Evolutionary conservation across 1,140 invertebrate species (phyloP).

Genomic region (Drosophila obscura): DNA sequence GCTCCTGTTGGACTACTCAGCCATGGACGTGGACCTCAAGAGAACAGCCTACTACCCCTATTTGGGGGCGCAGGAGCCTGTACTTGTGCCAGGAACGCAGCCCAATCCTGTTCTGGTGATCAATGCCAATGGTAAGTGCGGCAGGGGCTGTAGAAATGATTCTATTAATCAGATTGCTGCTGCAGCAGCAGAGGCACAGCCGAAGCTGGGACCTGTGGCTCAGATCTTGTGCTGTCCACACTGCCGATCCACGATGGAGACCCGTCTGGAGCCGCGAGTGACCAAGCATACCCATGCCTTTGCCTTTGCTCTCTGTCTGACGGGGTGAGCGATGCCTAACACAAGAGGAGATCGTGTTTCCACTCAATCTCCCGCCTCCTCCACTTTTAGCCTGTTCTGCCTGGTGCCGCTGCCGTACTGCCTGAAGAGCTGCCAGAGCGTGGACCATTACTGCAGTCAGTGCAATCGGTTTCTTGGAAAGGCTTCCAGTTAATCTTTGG

Average conservation of each 20-base stretch:
- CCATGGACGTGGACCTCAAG: conserved; percentile 1
- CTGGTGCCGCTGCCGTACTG: conserved; percentile 86
- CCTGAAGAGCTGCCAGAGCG: conserved; percentile 86
- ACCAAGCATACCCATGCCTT: conserved; percentile 46
- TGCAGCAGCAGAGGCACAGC: background rate
- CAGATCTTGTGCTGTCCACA: conserved; percentile 35
- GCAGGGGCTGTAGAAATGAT: background rate
- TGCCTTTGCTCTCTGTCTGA: conserved; percentile 38
- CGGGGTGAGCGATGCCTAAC: conserved; percentile 26
- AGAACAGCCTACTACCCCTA: too few species aligned
- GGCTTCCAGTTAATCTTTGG: conserved; percentile 61
- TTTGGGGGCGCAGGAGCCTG: too few species aligned
- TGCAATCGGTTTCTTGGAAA: conserved; percentile 87
- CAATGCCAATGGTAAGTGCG: conserved; percentile 22
- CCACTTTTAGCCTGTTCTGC: conserved; percentile 57
- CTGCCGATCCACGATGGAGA: conserved; percentile 32
- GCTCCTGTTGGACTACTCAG: background rate
- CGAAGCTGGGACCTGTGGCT: conserved; percentile 24
- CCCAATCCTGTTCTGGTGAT: conserved; percentile 15
- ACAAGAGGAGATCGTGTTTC: background rate
- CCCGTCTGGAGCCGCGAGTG: conserved; percentile 28
- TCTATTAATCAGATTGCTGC: background rate
- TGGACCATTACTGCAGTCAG: conserved; percentile 87
- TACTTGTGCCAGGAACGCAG: background rate
- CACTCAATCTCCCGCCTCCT: background rate